Base-by-base conservation (phyloP, 2,113 vertebrate genomes). In the Copsychus sechellarum region DNA sequence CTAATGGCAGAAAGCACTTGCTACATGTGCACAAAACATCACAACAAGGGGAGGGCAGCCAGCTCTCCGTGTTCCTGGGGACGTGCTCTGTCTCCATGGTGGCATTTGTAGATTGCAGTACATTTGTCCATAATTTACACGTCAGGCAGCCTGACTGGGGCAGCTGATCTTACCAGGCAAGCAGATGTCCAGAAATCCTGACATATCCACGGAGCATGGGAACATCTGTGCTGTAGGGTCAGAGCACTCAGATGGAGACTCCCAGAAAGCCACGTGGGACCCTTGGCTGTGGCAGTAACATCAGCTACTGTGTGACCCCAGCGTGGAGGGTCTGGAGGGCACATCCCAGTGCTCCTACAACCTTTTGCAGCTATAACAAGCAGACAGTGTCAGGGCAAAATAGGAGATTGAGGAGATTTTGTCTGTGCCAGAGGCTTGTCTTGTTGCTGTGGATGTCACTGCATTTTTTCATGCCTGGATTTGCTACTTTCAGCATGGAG, bases 161-260 rank as follows among this genome's bases (percentile, higher is more conserved):
- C 86, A 83, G 79, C 82, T 1, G 0, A 40, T 76, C 81, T 85
- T 92, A 76, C 58, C 1, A 43, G 64, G 82, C 16, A 14, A 93
- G 88, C 96, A 97, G 95, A 92, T 96, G 94, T 86, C 92, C 95
- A 92, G 86, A 88, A 94, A 86, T 66, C 60, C 60, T 77, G 54
- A 92, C 95, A 92, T 51, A 65, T 29, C 72, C n/a, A 2, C 6
- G 12, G 88, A 4, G 33, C 62, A 29, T 0, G 6, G 60, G 82
- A 94, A 90, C 88, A 95, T 94, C 82, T 96, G 95, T n/a, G 80
- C 65, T 65, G 56, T 6, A 70, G 72, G n/a, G 1, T 71, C 6
- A 0, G 72, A 91, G 56, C 51, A 58, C 64, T 73, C 20, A 0
- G 72, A 66, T 8, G 25, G 48, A 94, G 69, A 57, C 56, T 93